These are phyloP conservation scores for Chelonus formosanus DNA, from an alignment of 2,888 invertebrate species.

Conservation along the genomic window DNA sequence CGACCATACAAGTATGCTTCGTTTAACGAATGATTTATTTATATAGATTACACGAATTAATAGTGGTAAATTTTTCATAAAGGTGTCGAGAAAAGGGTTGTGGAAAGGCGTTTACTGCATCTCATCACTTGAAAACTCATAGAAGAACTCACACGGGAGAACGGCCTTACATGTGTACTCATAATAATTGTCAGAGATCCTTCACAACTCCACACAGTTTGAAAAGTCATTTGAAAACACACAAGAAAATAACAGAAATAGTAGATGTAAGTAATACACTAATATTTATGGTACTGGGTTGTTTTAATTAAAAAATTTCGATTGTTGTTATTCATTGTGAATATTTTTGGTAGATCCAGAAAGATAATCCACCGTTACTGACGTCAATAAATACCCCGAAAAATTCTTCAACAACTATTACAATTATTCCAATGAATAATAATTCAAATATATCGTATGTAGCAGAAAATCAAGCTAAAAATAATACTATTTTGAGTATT, in stretches of 20 bases:
- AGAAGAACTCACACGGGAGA: conserved; percentile 84
- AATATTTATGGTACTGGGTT: background rate
- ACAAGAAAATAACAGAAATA: conserved; percentile 67
- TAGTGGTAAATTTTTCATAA: conserved; percentile 22
- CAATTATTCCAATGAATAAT: conserved; percentile 46
- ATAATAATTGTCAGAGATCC: conserved; percentile 75
- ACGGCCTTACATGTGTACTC: conserved; percentile 79
- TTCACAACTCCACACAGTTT: conserved; percentile 88
- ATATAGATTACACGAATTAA: conserved; percentile 11
- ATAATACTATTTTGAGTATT: conserved; percentile 31
- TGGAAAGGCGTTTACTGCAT: conserved; percentile 92
- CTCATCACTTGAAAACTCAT: conserved; percentile 94
- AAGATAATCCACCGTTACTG: background rate
- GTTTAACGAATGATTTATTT: conserved; percentile 21
- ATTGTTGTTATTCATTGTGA: background rate
- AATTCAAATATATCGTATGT: conserved; percentile 46
- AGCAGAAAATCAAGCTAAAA: conserved; percentile 38
- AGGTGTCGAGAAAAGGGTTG: conserved; percentile 86
- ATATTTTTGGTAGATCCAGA: background rate
- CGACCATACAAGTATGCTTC: conserved; percentile 81
- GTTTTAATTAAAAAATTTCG: background rate
- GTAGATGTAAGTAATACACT: conserved; percentile 43
- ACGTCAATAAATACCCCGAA: background rate
- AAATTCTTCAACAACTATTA: conserved; percentile 39
- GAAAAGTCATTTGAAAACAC: conserved; percentile 81